Percentiles rank a stretch among this genome's conserved stretches.
phyloP scores from a whole-genome alignment of 2,797 vertebrate species.

The Artibeus lituratus region DNA sequence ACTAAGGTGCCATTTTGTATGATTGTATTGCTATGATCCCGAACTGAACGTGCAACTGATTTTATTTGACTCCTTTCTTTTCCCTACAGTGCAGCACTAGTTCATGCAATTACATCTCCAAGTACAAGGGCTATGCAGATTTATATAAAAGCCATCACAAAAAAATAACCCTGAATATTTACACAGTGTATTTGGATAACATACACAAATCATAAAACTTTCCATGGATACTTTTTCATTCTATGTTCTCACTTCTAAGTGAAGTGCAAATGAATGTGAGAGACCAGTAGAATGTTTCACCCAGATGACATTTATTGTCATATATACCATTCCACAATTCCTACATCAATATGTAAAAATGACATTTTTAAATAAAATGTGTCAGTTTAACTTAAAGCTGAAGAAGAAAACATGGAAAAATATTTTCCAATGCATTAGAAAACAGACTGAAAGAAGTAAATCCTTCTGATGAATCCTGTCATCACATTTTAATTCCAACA shows the following conservation, averaged over 20 bases:
- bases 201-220: constrained; percentile 72
- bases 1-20: neutral
- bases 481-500: constrained; percentile 80
- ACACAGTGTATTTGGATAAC: constrained; percentile 62
- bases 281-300: constrained; percentile 67
- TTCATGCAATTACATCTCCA: neutral
- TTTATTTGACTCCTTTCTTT: constrained; percentile 40
- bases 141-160: constrained; percentile 66
- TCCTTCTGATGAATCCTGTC: constrained; percentile 84
- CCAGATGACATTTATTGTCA: constrained; percentile 75
- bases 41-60: neutral
- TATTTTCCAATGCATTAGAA: constrained; percentile 85
- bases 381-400: constrained; percentile 81
- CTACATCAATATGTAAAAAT: constrained; percentile 77
- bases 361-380: constrained; percentile 80
- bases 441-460: constrained; percentile 82
- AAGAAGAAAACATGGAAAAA: constrained; percentile 79
- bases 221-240: constrained; percentile 67
- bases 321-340: constrained; percentile 67
- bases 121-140: constrained; percentile 38
- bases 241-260: constrained; percentile 53
- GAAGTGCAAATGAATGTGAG: constrained; percentile 58
- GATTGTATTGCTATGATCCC: constrained; percentile 28
- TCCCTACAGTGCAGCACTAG: neutral
- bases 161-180: constrained; percentile 67